Base-by-base conservation (phyloP, 2,113 vertebrate species). In the Channa argus region DNA sequence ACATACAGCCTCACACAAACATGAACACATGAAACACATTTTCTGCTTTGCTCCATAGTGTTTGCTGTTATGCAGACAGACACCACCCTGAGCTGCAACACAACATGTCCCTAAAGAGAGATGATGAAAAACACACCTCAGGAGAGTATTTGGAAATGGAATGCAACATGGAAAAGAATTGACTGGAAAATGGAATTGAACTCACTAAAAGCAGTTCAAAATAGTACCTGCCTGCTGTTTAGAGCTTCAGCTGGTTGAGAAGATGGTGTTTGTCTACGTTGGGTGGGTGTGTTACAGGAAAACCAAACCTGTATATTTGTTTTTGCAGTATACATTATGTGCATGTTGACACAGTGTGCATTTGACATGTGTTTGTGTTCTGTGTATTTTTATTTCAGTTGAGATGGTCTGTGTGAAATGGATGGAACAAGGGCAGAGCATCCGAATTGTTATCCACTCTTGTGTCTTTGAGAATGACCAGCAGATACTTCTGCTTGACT, bases 1-100 rank as follows among this genome's bases (percentile, higher is more conserved):
- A 46, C 63, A 75, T 34, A 24, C 39, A 43, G 33, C 41, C 43
- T 70, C 37, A 24, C 44, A n/a, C 55, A 53, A 24, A 24, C 61
- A 69, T 46, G 14, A 10, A 52, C 38, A n/a, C 34, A 56, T 24
- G 24, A 24, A 15, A 45, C 33, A 44, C 46, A 67, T 37, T 10
- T 45, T 59, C 76, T 83, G 76, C 84, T 82, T 45, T 84, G 81
- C 65, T 72, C 79, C 65, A 34, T 43, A 8, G 15, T 46, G 73
- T 55, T 71, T 61, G 62, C 14, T 69, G 62, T 62, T 24, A 58
- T 1, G 8, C 34, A 47, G 65, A 56, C 55, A 71, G 51, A 67
- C 47, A 53, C 50, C 63, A 11, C 46, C 71, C 69, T 79, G 36
- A 58, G 50, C 62, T 73, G 52, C 54, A 74, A 65, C 52, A 74